Conservation (phyloP, 2,797 vertebrate genomes). For the Neomorphus geoffroyi region DNA sequence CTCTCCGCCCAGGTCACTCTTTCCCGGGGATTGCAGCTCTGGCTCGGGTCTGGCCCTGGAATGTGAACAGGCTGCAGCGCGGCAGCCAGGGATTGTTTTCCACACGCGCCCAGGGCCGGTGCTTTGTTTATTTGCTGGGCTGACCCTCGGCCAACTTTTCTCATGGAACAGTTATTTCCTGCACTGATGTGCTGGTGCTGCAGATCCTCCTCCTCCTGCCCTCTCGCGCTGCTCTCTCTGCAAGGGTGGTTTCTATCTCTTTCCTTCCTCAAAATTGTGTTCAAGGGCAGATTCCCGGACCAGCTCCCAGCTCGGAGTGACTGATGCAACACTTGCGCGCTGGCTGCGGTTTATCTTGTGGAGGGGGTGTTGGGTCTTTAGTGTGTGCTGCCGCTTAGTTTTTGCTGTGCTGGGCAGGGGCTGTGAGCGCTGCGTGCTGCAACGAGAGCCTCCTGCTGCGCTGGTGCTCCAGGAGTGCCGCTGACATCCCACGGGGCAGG, state of each 20-base stretch:
- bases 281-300: not conserved
- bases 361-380: not conserved
- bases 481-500: not conserved
- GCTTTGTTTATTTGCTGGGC: not conserved
- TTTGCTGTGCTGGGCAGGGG: not conserved
- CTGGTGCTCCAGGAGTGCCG: fast-evolving
- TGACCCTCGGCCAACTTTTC: slow-evolving; percentile 18
- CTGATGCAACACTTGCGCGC: fast-evolving
- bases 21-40: not conserved
- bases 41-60: not conserved
- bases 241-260: not conserved
- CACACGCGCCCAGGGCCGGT: not conserved
- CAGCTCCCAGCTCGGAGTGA: fast-evolving
- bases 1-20: not conserved
- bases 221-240: not conserved
- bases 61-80: not conserved
- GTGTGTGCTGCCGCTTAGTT: not conserved
- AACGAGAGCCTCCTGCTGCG: not conserved
- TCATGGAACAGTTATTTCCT: slow-evolving; percentile 39
- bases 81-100: not conserved
- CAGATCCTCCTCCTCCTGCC: not conserved
- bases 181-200: not conserved
- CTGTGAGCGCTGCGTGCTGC: fast-evolving
- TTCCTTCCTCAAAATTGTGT: slow-evolving; percentile 23
- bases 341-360: too few species aligned